phyloP scores from a whole-genome alignment of 2,797 vertebrate genomes.

The Sebastes hubbsi region DNA sequence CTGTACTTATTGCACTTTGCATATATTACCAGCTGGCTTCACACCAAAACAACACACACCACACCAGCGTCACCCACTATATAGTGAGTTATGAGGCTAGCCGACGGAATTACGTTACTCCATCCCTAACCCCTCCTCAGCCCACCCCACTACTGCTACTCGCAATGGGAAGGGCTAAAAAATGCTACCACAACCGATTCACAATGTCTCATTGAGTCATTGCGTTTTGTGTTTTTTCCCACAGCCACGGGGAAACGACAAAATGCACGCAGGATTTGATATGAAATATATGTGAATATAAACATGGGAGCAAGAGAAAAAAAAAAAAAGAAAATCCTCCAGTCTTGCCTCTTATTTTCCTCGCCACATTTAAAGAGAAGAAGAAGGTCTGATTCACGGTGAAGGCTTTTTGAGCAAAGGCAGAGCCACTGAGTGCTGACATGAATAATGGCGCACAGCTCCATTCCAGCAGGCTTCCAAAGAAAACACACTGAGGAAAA shows the following conservation, averaged over 20 bases:
- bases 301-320: background rate
- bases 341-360: background rate
- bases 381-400: constrained; percentile 21
- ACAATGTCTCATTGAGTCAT: background rate
- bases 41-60: constrained; percentile 30
- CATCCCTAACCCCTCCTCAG: background rate
- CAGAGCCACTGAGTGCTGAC: constrained; percentile 62
- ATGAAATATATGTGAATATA: background rate
- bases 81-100: constrained; percentile 45
- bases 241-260: background rate
- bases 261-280: background rate
- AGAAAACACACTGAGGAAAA: constrained; percentile 43
- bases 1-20: background rate
- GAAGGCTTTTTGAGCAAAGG: constrained; percentile 51
- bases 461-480: constrained; percentile 51
- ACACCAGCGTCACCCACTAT: constrained; percentile 11
- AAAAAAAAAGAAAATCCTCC: background rate
- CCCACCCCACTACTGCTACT: background rate
- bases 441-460: constrained; percentile 60
- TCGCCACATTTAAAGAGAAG: background rate
- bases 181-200: background rate
- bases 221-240: background rate
- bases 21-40: constrained; percentile 14
- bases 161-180: constrained; percentile 6
- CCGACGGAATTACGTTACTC: constrained; percentile 36